Percentiles rank a stretch among this genome's conserved stretches.
These are phyloP conservation scores for Ametastegia equiseti DNA, from an alignment of 2,888 invertebrate genomes.

Conservation along the genomic window DNA sequence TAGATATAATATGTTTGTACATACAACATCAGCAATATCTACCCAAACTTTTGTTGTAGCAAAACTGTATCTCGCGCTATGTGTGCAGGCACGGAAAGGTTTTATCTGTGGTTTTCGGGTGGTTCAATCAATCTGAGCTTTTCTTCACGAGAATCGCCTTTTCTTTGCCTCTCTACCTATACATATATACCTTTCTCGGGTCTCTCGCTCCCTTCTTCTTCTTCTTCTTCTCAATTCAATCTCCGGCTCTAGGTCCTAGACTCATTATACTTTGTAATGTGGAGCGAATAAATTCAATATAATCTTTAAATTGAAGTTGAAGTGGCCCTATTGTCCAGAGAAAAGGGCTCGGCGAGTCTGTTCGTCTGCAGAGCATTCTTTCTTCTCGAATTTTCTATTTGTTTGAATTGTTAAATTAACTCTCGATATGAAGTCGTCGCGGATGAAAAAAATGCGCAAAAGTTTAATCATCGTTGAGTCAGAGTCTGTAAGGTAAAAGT, in stretches of 20 bases:
- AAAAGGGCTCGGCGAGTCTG: neutral
- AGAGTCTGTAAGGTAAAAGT: neutral
- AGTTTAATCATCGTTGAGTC: neutral
- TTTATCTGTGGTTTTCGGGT: constrained; percentile 33
- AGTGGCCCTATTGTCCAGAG: constrained; percentile 49
- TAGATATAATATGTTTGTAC: neutral
- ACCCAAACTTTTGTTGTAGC: constrained; percentile 17
- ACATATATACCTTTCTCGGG: constrained; percentile 37
- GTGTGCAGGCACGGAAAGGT: neutral
- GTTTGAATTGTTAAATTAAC: constrained; percentile 29
- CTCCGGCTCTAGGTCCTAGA: constrained; percentile 37
- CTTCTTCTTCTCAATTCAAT: constrained; percentile 34
- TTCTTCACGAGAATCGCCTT: neutral
- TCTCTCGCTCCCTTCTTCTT: constrained; percentile 38
- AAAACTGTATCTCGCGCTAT: constrained; percentile 18
- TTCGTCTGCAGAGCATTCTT: constrained; percentile 9
- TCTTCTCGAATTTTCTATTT: neutral
- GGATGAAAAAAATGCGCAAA: neutral
- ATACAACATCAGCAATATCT: constrained; percentile 24
- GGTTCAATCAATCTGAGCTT: constrained; percentile 35
- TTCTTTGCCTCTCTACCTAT: constrained; percentile 45
- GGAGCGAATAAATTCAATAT: constrained; percentile 54
- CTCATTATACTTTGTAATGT: constrained; percentile 54
- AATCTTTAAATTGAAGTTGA: constrained; percentile 53
- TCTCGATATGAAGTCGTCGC: neutral